Conservation (phyloP, 2,888 invertebrate genomes). For the Serrognathus titanus region DNA sequence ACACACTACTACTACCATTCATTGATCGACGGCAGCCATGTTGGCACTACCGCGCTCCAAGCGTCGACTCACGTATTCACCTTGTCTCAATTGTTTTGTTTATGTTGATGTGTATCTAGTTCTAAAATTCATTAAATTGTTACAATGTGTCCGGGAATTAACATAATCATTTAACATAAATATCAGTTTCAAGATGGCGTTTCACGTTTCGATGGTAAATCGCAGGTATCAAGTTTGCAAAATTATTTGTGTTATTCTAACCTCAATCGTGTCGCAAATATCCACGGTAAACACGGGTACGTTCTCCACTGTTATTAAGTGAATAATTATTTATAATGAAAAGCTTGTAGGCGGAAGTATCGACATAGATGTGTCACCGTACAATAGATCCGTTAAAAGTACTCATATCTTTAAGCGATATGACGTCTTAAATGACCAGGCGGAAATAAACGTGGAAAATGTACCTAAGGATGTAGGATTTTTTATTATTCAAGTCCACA, state of each 20-base stretch:
- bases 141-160: too few species aligned
- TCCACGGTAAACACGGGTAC: conserved; percentile 7
- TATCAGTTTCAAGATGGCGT: too few species aligned
- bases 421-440: conserved; percentile 30
- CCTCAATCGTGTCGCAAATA: conserved; percentile 13
- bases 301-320: neutral
- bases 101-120: too few species aligned
- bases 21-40: conserved; percentile 75
- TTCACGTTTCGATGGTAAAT: too few species aligned
- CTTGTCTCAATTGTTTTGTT: too few species aligned
- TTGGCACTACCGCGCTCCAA: conserved; percentile 55
- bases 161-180: too few species aligned
- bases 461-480: conserved; percentile 53
- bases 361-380: conserved; percentile 34
- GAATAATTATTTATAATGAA: neutral
- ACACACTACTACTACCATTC: conserved; percentile 64
- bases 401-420: conserved; percentile 35
- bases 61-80: conserved; percentile 9
- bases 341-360: conserved; percentile 15
- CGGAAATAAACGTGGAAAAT: conserved; percentile 44
- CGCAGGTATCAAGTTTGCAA: too few species aligned
- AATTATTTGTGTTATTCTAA: neutral
- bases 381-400: conserved; percentile 25
- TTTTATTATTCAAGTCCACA: conserved; percentile 64
- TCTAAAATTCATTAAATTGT: too few species aligned